Conservation (phyloP, 2,113 vertebrate species). For the Megaceryle maxima region DNA sequence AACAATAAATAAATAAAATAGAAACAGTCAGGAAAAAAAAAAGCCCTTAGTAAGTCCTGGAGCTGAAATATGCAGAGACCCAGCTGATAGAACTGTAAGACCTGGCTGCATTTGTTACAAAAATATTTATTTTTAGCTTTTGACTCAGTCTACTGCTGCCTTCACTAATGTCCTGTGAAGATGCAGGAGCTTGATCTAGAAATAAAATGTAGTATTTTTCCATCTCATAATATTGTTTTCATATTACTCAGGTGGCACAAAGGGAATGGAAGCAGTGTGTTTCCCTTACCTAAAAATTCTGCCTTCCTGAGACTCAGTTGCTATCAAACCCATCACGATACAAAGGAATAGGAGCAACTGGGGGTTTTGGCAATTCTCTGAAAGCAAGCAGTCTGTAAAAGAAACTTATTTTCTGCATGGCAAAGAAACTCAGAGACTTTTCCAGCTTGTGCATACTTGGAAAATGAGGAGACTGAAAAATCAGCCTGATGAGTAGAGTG, state of each 20-base stretch:
- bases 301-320: background rate
- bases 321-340: accelerated
- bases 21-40: background rate
- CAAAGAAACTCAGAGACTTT: background rate
- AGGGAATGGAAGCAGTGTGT: background rate
- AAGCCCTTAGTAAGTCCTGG: background rate
- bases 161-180: background rate
- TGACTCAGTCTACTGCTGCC: background rate
- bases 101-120: background rate
- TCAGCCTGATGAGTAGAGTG: background rate
- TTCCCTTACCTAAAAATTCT: background rate
- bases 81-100: accelerated
- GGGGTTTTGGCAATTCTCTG: background rate
- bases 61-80: background rate
- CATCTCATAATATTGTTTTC: background rate
- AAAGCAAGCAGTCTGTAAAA: background rate
- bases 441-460: background rate
- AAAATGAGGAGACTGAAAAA: background rate
- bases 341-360: background rate
- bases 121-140: background rate
- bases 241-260: background rate
- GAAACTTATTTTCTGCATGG: background rate
- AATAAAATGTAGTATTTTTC: background rate
- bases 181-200: background rate
- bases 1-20: too few species aligned